Base-by-base conservation (phyloP, 2,888 invertebrate species). In the Blera fallax region DNA sequence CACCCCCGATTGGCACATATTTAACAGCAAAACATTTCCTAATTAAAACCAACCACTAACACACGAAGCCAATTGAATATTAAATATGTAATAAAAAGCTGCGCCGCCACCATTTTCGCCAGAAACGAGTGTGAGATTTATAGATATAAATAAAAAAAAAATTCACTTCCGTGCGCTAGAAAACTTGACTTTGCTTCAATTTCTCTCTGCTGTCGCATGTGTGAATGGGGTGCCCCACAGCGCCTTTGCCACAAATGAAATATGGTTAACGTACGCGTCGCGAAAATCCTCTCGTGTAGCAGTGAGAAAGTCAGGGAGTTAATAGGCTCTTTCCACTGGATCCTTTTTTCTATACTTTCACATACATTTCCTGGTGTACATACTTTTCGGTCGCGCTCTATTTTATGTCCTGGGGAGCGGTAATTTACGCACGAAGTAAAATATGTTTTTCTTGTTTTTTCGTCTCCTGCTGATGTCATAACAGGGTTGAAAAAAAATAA, bases 321-420 rank as follows among this genome's bases (percentile, higher is more conserved):
- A 60, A 73, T 79, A 79, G 83, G 83, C 60, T 32, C 40, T 67
- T 62, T 11, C 24, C 37, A 40, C 29, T 37, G 29, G 48, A n/a
- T n/a, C n/a, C n/a, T n/a, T 34, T 14, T 27, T 1, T 14, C 14
- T 18, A 18, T 48, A 32, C 48, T 32, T 70, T 24, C 29, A 18
- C 34, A 62, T 29, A n/a, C n/a, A 37, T 18, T 43, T 52, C 29
- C 18, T 69, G 69, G 60, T 50, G 48, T 58, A 54, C n/a, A n/a
- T n/a, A n/a, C 21, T 50, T 73, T 74, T 48, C 21, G 64, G 78
- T 52, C 27, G 54, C 3, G 73, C 48, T 78, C 60, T 73, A 78
- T 67, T 78, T 79, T 52, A 48, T 73, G 32, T 78, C 78, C 60
- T 62, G 83, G 77, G 40, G 73, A 60, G 83, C 32, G 78, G 54